Percentiles rank a stretch among this genome's conserved stretches.
Evolutionary conservation across 1,140 invertebrate species (phyloP).

Genomic region (Pollicipes pollicipes): DNA sequence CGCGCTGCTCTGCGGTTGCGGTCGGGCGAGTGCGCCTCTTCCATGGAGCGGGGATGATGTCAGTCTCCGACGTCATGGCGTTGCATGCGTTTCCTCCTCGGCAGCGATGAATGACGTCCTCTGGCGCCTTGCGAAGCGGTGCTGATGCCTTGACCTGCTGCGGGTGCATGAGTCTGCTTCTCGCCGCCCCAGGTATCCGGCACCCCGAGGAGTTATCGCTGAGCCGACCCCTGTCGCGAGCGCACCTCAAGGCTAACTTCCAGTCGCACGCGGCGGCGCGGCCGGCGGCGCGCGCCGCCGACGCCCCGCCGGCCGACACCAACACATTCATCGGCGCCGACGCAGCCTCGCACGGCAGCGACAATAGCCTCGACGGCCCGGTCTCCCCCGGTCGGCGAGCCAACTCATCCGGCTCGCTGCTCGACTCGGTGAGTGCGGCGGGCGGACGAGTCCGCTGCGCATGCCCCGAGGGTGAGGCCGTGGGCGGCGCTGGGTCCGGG

Average conservation of each 20-base stretch:
- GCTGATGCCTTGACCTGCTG: background rate
- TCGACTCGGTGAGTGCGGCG: background rate
- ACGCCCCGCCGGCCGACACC: slow-evolving; percentile 45
- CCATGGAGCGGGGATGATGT: too few species aligned
- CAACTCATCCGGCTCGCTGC: background rate
- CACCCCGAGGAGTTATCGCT: slow-evolving; percentile 94
- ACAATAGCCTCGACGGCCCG: background rate
- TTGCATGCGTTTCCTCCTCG: background rate
- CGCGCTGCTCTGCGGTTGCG: too few species aligned
- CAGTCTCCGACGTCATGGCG: background rate
- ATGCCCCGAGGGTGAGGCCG: too few species aligned
- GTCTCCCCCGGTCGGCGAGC: background rate
- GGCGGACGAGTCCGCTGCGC: too few species aligned
- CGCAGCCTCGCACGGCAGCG: background rate
- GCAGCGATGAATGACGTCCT: background rate
- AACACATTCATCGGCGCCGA: slow-evolving; percentile 54
- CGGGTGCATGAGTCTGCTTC: background rate
- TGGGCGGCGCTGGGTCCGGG: too few species aligned
- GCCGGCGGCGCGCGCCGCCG: background rate
- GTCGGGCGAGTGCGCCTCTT: too few species aligned
- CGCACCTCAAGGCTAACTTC: slow-evolving; percentile 72
- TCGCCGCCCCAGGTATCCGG: slow-evolving; percentile 49
- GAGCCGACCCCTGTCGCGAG: slow-evolving; percentile 66
- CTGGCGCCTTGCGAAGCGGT: background rate
- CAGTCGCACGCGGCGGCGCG: background rate